A percentile compares a stretch with the other conserved stretches of the same genome.
Evolutionary conservation across 53 echinoderm and acorn worm species (phyloP).

Genomic region (Crossaster papposus): DNA sequence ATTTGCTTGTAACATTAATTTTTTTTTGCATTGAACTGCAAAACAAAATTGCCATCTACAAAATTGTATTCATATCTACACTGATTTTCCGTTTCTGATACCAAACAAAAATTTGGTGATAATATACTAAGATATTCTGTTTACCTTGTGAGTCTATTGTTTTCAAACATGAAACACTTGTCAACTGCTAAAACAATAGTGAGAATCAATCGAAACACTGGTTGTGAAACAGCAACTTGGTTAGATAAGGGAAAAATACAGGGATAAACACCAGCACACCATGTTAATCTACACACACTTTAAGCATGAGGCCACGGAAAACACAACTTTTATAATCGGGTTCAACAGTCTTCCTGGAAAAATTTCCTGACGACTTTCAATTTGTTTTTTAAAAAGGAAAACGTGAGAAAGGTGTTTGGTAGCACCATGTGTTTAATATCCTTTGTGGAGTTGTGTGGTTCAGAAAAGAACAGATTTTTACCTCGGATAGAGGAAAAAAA

Average conservation of each 20-base stretch:
- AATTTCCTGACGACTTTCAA: not conserved
- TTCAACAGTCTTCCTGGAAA: too few species aligned
- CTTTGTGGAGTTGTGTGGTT: too few species aligned
- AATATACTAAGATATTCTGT: not conserved
- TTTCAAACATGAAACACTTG: constrained; percentile 32
- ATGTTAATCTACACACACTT: not conserved
- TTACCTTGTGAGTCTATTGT: constrained; percentile 51
- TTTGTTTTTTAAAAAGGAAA: not conserved
- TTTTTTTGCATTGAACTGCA: not conserved
- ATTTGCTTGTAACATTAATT: not conserved
- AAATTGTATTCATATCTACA: not conserved
- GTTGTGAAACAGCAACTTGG: not conserved
- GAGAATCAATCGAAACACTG: not conserved
- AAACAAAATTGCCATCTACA: not conserved
- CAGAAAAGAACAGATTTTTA: too few species aligned
- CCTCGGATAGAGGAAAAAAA: too few species aligned
- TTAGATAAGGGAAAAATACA: not conserved
- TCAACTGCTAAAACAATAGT: constrained; percentile 20
- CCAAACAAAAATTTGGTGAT: too few species aligned
- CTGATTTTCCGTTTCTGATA: too few species aligned
- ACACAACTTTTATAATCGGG: not conserved
- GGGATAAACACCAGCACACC: not conserved
- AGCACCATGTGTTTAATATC: too few species aligned
- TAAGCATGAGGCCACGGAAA: not conserved
- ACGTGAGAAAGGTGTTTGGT: too few species aligned